These are phyloP conservation scores for Heliornis fulica DNA, from an alignment of 2,113 vertebrate genomes.

Conservation along the genomic window DNA sequence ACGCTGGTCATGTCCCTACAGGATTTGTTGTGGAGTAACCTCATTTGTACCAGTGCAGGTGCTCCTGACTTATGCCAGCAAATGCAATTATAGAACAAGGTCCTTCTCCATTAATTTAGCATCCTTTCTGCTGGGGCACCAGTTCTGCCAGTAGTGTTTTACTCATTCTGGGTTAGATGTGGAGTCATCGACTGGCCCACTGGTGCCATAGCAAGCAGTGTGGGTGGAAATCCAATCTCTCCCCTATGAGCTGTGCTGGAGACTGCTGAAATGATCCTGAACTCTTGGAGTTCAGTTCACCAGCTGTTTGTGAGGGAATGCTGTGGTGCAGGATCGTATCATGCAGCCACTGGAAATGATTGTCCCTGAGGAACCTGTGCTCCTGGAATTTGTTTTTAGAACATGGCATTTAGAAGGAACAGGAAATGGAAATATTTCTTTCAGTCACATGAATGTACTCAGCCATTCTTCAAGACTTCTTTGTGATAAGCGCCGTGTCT, in stretches of 20 bases:
- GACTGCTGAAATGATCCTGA: not conserved
- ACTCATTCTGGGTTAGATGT: not conserved
- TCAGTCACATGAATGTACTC: not conserved
- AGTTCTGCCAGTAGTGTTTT: not conserved
- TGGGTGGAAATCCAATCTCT: not conserved
- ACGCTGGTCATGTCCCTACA: rapidly evolving
- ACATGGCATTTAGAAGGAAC: not conserved
- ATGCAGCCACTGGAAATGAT: not conserved
- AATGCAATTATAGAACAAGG: not conserved
- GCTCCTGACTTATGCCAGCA: not conserved
- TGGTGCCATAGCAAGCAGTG: not conserved
- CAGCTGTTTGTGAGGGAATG: not conserved
- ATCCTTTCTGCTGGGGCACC: not conserved
- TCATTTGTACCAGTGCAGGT: not conserved
- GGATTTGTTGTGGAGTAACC: not conserved
- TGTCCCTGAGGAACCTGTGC: not conserved
- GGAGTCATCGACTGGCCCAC: not conserved
- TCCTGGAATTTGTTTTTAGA: not conserved
- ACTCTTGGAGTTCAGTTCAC: not conserved
- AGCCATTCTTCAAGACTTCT: not conserved
- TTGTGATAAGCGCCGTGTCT: not conserved
- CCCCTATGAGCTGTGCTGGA: not conserved
- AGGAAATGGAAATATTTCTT: not conserved
- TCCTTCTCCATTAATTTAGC: not conserved
- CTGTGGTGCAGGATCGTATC: not conserved